phyloP scores from a whole-genome alignment of 2,797 vertebrate species.

The Artibeus lituratus region DNA sequence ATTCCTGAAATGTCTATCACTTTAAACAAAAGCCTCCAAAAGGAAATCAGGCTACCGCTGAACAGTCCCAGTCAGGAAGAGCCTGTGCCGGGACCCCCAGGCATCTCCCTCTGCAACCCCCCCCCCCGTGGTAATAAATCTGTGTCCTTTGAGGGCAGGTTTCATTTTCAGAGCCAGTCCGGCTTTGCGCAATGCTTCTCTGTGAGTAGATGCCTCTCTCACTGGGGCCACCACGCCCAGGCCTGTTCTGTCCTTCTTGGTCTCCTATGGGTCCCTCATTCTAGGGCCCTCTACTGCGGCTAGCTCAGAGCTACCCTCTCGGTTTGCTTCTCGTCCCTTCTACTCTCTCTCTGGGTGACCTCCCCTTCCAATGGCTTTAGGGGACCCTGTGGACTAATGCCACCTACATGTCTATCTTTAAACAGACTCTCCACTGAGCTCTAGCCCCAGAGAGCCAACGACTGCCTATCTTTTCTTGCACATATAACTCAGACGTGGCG shows the following conservation, averaged over 20 bases:
- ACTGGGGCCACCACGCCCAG: background rate
- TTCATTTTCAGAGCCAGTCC: background rate
- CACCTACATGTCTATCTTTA: background rate
- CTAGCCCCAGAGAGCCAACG: accelerated
- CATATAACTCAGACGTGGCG: background rate
- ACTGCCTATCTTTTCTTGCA: background rate
- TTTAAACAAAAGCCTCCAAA: background rate
- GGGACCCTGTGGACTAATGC: background rate
- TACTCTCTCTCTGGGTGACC: background rate
- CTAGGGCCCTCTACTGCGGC: background rate
- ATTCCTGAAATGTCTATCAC: background rate
- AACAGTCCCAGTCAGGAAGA: background rate
- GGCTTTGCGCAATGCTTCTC: background rate
- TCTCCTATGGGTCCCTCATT: background rate
- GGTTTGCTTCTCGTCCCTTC: background rate
- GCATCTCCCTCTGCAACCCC: background rate
- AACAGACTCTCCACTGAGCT: background rate
- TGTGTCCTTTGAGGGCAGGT: background rate
- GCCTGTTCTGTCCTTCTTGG: background rate
- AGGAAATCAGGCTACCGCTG: background rate
- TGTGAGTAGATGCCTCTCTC: background rate
- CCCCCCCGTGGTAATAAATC: background rate
- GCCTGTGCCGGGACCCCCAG: background rate
- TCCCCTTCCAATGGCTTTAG: too few relatives aligned
- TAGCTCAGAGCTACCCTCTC: background rate